A percentile compares a stretch with the other conserved stretches of the same genome.
These are phyloP conservation scores for Mastacembelus armatus DNA, from an alignment of 2,797 vertebrate genomes.

Conservation along the genomic window DNA sequence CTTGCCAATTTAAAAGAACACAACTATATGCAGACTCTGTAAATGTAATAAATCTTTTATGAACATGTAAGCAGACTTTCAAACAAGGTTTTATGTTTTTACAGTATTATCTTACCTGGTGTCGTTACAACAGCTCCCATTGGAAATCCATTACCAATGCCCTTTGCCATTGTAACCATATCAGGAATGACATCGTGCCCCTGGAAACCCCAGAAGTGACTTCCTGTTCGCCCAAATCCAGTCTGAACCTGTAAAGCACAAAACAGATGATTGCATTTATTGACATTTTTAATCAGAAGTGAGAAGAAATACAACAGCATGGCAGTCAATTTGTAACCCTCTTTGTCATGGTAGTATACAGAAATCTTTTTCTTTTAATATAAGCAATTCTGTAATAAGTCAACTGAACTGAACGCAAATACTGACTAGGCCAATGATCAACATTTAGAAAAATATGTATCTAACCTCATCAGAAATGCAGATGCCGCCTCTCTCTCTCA, in stretches of 20 bases:
- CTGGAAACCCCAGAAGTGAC: conserved; percentile 96
- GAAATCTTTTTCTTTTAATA: too few relatives aligned
- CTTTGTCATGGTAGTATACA: too few relatives aligned
- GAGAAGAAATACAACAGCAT: neutral
- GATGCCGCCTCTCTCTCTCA: conserved; percentile 89
- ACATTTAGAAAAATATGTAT: neutral
- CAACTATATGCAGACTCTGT: neutral
- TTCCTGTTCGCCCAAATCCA: conserved; percentile 93
- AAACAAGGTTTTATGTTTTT: neutral
- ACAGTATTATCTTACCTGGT: conserved; percentile 79
- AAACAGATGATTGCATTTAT: neutral
- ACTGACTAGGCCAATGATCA: too few relatives aligned
- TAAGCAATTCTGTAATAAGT: too few relatives aligned
- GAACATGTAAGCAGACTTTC: neutral
- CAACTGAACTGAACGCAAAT: too few relatives aligned
- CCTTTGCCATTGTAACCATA: conserved; percentile 95
- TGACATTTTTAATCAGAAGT: neutral
- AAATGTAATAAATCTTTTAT: neutral
- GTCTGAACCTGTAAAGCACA: conserved; percentile 90
- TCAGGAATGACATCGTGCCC: conserved; percentile 91
- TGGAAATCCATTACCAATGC: conserved; percentile 96
- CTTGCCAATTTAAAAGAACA: too few relatives aligned
- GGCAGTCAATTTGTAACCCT: too few relatives aligned
- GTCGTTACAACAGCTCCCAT: conserved; percentile 95
- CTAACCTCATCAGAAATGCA: conserved; percentile 95